These are phyloP conservation scores for Herpetotheres cachinnans DNA, from an alignment of 2,113 vertebrate species.

Conservation along the genomic window DNA sequence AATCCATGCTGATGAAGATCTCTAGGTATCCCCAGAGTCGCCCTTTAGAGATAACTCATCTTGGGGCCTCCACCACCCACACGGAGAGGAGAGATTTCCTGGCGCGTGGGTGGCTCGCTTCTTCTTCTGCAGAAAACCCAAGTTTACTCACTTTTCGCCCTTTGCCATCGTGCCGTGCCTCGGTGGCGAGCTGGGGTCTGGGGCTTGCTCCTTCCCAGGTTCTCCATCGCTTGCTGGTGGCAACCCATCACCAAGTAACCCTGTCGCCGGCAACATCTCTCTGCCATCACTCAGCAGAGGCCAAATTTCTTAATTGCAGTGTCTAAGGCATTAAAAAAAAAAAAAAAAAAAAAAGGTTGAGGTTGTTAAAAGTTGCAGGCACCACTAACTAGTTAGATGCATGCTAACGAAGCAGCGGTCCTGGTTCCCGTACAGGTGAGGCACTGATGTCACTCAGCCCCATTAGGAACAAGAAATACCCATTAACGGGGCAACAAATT, in stretches of 20 bases:
- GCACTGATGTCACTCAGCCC: not conserved
- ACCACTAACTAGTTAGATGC: not conserved
- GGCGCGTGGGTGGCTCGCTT: conserved; percentile 69
- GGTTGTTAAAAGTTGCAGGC: not conserved
- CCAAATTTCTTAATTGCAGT: not conserved
- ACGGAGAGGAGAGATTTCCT: conserved; percentile 77
- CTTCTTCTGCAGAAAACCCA: conserved; percentile 63
- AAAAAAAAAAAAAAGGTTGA: not conserved
- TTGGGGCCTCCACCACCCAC: conserved; percentile 73
- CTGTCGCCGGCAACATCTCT: not conserved
- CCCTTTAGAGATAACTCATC: conserved; percentile 78
- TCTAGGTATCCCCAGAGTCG: conserved; percentile 80
- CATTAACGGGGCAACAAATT: not conserved
- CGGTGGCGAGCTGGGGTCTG: fast-evolving
- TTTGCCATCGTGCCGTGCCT: not conserved
- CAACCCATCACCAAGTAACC: no score
- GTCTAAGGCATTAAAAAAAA: not conserved
- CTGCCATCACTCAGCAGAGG: fast-evolving
- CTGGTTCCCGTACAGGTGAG: not conserved
- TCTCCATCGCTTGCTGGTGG: not conserved
- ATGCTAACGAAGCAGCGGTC: fast-evolving
- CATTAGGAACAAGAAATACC: not conserved
- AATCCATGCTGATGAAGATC: conserved; percentile 58
- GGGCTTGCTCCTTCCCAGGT: not conserved
- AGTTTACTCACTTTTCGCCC: conserved; percentile 4